Percentiles rank a stretch among this genome's conserved stretches.
These are phyloP conservation scores for Chionoecetes opilio DNA, from an alignment of 1,140 invertebrate genomes.

Conservation along the genomic window DNA sequence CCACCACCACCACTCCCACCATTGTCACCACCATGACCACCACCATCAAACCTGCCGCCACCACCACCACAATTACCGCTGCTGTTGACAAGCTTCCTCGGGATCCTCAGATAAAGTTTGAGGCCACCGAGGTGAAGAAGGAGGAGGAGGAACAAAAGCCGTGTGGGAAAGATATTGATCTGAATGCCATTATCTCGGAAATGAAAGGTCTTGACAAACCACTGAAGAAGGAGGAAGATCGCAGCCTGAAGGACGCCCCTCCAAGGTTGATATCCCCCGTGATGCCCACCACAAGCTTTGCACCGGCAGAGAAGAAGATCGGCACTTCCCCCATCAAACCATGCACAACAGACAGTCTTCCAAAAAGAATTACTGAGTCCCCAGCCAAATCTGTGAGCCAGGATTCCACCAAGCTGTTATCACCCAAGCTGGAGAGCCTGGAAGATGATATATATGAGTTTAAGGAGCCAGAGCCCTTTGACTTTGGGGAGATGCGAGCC, in stretches of 20 bases:
- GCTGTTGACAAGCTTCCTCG: slow-evolving; percentile 43
- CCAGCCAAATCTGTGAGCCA: slow-evolving; percentile 61
- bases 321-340: slow-evolving; percentile 70
- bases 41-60: neutral
- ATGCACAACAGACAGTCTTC: slow-evolving; percentile 62
- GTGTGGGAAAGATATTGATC: slow-evolving; percentile 80
- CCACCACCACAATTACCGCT: slow-evolving; percentile 21
- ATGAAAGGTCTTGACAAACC: slow-evolving; percentile 81
- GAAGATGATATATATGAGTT: slow-evolving; percentile 81
- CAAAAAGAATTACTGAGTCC: slow-evolving; percentile 73
- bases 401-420: slow-evolving; percentile 60
- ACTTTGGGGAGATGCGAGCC: slow-evolving; percentile 76
- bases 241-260: slow-evolving; percentile 61
- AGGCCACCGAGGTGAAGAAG: slow-evolving; percentile 60
- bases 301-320: slow-evolving; percentile 73
- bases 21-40: neutral
- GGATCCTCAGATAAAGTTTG: slow-evolving; percentile 58
- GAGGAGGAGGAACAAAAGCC: slow-evolving; percentile 67
- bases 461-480: slow-evolving; percentile 81
- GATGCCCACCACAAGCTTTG: slow-evolving; percentile 48
- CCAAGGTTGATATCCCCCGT: slow-evolving; percentile 70
- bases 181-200: slow-evolving; percentile 81
- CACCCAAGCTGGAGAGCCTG: slow-evolving; percentile 62
- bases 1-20: slow-evolving; percentile 11
- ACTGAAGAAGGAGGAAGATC: slow-evolving; percentile 80